Conservation (phyloP, 2,797 vertebrate species). For the Antrozous pallidus region DNA sequence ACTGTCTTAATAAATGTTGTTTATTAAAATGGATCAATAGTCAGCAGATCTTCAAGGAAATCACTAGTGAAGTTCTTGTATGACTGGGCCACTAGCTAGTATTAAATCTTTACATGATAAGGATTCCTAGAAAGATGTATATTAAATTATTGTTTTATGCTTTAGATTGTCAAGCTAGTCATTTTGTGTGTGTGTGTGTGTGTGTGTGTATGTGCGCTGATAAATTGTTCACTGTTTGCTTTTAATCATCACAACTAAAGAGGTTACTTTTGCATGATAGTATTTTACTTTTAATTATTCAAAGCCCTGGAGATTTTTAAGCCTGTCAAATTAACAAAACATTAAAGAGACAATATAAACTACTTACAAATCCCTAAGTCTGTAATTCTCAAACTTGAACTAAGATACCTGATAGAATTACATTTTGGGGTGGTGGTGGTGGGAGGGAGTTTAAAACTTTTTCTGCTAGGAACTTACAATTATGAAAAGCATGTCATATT, state of each 20-base stretch:
- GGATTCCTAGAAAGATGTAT: not conserved
- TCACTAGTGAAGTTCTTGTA: not conserved
- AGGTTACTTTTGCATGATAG: not conserved
- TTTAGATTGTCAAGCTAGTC: not conserved
- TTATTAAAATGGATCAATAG: not conserved
- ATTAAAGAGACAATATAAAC: not conserved
- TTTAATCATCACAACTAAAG: not conserved
- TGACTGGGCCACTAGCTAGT: not conserved
- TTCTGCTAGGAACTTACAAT: not conserved
- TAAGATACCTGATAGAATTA: not conserved
- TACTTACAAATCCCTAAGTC: not conserved
- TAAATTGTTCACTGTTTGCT: not conserved
- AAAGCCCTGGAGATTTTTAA: not conserved
- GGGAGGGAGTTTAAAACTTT: not conserved
- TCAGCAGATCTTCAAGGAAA: not conserved
- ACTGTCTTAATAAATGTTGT: constrained; percentile 16
- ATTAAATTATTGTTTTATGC: not conserved
- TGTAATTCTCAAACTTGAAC: not conserved
- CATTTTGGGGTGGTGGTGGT: not conserved
- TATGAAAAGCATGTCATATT: constrained; percentile 17
- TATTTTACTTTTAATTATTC: constrained; percentile 49
- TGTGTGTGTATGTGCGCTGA: not conserved
- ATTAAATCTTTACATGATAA: not conserved
- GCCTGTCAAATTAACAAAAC: not conserved
- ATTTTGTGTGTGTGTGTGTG: not conserved